These are phyloP conservation scores for Camelus dromedarius DNA, from an alignment of 2,113 vertebrate genomes.

Conservation along the genomic window DNA sequence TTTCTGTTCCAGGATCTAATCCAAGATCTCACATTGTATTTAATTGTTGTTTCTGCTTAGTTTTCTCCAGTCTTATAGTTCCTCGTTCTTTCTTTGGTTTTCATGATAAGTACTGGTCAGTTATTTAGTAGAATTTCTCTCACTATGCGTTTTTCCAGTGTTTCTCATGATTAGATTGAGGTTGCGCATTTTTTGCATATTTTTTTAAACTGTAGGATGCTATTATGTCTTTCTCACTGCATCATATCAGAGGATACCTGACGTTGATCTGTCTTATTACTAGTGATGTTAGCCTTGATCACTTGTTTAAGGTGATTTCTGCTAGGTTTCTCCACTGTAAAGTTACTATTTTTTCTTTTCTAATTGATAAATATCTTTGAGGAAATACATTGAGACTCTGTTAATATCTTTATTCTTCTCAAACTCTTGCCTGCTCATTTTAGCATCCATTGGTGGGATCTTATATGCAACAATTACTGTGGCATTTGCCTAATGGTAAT, in stretches of 20 bases:
- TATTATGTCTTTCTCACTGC: neutral
- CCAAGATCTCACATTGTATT: neutral
- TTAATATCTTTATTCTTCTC: neutral
- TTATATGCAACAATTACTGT: neutral
- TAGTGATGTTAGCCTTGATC: neutral
- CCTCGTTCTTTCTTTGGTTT: constrained; percentile 5
- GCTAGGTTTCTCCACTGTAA: too few species aligned
- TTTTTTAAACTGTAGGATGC: neutral
- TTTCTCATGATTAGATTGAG: neutral
- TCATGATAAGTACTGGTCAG: neutral
- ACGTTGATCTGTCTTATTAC: neutral
- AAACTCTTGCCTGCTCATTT: neutral
- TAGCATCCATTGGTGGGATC: neutral
- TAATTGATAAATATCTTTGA: neutral
- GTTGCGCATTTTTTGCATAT: neutral
- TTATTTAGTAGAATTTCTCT: neutral
- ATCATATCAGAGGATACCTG: neutral
- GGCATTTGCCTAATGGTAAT: neutral
- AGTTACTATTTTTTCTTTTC: neutral
- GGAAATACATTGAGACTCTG: neutral
- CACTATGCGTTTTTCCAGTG: neutral
- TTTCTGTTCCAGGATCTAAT: neutral
- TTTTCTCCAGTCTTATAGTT: neutral
- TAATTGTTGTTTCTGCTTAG: neutral
- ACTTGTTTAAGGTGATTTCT: neutral